Percentiles rank a stretch among this genome's conserved stretches.
phyloP scores from a whole-genome alignment of 2,888 invertebrate genomes.

The Metallyticus violacea region DNA sequence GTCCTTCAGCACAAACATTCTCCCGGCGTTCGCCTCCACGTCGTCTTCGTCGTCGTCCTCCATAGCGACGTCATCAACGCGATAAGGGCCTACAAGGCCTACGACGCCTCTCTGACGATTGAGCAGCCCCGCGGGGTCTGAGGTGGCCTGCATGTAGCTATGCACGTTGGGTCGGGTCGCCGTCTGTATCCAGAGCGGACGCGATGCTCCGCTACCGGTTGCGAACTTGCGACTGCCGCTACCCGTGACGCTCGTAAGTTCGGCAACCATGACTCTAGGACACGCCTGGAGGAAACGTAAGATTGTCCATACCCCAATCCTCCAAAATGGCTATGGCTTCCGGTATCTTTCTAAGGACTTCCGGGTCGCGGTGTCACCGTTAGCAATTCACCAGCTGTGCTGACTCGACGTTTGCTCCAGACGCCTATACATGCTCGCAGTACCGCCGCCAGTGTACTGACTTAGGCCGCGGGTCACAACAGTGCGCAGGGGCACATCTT shows the following conservation, averaged over 20 bases:
- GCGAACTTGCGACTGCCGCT: slow-evolving; percentile 1
- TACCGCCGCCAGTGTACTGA: background rate
- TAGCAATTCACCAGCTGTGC: no score
- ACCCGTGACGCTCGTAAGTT: slow-evolving; percentile 1
- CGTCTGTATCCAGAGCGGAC: background rate
- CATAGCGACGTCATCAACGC: slow-evolving; percentile 32
- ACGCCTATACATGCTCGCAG: background rate
- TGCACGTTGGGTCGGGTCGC: background rate
- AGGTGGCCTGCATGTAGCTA: background rate
- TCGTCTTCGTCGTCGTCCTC: slow-evolving; percentile 14
- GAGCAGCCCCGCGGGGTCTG: slow-evolving; percentile 16
- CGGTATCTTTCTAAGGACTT: background rate
- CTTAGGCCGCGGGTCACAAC: background rate
- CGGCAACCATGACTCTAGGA: slow-evolving; percentile 3
- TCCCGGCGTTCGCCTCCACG: background rate
- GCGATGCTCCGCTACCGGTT: background rate
- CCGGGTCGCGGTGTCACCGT: no score
- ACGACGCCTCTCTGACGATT: slow-evolving; percentile 34
- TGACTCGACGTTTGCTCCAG: no score
- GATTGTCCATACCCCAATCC: background rate
- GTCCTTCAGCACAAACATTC: background rate
- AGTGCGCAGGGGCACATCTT: background rate
- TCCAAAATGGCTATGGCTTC: background rate
- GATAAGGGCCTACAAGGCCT: slow-evolving; percentile 43
- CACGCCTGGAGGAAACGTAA: background rate